Base-by-base conservation (phyloP, 2,888 invertebrate genomes). In the Sphinx pinastri region DNA sequence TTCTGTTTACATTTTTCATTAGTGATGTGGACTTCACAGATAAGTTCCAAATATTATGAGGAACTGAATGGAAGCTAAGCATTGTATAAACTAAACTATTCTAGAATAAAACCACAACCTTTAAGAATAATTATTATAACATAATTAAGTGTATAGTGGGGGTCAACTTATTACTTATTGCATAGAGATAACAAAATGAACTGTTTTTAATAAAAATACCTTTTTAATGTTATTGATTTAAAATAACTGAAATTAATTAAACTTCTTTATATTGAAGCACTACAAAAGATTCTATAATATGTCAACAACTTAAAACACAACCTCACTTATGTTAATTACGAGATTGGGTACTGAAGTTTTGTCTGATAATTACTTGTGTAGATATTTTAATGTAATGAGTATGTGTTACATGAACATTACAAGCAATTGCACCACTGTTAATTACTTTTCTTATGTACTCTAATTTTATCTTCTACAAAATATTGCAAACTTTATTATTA, bases 41-140 rank as follows among this genome's bases (percentile, higher is more conserved):
- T 63, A 68, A 68, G 68, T 69, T 63, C 63, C 63, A 54, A 57
- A 25, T 63, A 55, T 63, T 63, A n/a, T 49, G 45, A 63, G 69
- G 63, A 66, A 57, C 66, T 69, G 47, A 45, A 49, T 58, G n/a
- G 52, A 63, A 69, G 69, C 25, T 69, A 63, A 63, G 63, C 47
- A 63, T 47, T 47, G 19, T 47, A 47, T 19, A 47, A 63, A 63
- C 49, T 63, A 63, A 47, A 63, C 63, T 63, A 63, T 5, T 47
- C 10, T 58, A 38, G 13, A 16, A 19, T 47, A 19, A 63, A 63
- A 49, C 63, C 63, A 63, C 63, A 63, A 63, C 63, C 63, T 19
- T 63, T 63, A 49, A 13, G 5, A 38, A 38, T 63, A 63, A 49
- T 13, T 63, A 54, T 31, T 58, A 63, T 7, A 19, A 47, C 7